Percentiles rank a stretch among this genome's conserved stretches.
Evolutionary conservation across 2,113 vertebrate species (phyloP).

Genomic region (Atherinomorus stipes): DNA sequence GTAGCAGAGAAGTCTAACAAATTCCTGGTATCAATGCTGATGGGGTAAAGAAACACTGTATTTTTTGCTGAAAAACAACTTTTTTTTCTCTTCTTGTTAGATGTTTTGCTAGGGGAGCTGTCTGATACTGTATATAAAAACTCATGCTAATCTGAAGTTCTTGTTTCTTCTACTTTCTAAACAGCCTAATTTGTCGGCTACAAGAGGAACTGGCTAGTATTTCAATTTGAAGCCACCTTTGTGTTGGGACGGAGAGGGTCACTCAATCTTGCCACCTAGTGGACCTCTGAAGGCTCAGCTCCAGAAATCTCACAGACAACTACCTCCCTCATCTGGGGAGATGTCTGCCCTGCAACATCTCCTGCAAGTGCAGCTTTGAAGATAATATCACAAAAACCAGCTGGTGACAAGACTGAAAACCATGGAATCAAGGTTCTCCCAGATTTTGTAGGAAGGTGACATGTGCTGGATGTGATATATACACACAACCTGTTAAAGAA

Average conservation of each 20-base stretch:
- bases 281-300: conserved; percentile 59
- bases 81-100: neutral
- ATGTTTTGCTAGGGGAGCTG: conserved; percentile 16
- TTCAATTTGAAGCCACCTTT: conserved; percentile 65
- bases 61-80: conserved; percentile 8
- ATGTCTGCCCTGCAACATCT: conserved; percentile 71
- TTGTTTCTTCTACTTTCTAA: conserved; percentile 15
- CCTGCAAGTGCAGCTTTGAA: conserved; percentile 5
- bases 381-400: neutral
- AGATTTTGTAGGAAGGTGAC: conserved; percentile 57
- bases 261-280: conserved; percentile 72
- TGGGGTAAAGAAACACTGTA: conserved; percentile 9
- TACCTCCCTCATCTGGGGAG: conserved; percentile 78
- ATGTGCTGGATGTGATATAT: conserved; percentile 26
- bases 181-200: conserved; percentile 67
- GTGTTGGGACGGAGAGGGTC: conserved; percentile 69
- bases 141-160: conserved; percentile 12
- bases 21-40: conserved; percentile 37
- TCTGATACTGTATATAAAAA: conserved; percentile 7
- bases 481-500: neutral
- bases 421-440: conserved; percentile 72
- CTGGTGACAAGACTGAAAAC: conserved; percentile 5
- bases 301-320: conserved; percentile 79
- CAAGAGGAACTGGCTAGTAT: conserved; percentile 60
- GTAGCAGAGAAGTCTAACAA: conserved; percentile 36